A percentile compares a stretch with the other conserved stretches of the same genome.
These are phyloP conservation scores for Hydropsyche betteni DNA, from an alignment of 2,888 invertebrate genomes.

Conservation along the genomic window DNA sequence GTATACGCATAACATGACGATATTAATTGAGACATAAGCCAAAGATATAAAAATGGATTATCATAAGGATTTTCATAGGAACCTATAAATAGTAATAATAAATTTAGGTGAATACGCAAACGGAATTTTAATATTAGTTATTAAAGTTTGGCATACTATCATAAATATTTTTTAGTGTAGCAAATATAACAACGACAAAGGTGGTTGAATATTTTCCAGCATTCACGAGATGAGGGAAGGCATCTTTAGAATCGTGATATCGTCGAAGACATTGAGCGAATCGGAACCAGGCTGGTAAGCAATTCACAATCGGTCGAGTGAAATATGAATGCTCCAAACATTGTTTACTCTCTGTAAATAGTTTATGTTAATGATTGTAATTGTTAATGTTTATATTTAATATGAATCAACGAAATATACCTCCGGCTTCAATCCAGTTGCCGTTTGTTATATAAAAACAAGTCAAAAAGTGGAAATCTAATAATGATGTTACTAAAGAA, in stretches of 20 bases:
- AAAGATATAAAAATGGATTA: constrained; percentile 88
- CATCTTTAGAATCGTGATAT: constrained; percentile 92
- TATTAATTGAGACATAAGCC: constrained; percentile 85
- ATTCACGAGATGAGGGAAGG: constrained; percentile 96
- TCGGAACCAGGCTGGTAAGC: constrained; percentile 96
- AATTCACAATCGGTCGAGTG: constrained; percentile 85
- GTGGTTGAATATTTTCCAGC: constrained; percentile 98
- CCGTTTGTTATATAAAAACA: constrained; percentile 90
- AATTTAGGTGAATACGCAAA: constrained; percentile 25
- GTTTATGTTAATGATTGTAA: not conserved
- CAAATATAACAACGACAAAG: constrained; percentile 91
- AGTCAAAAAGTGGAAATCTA: constrained; percentile 93
- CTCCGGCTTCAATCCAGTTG: constrained; percentile 73
- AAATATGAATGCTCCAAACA: constrained; percentile 77
- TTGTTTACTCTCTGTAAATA: constrained; percentile 67
- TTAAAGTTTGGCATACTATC: constrained; percentile 62
- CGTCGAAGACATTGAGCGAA: constrained; percentile 97
- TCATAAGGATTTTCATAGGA: constrained; percentile 71
- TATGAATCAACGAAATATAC: constrained; percentile 56
- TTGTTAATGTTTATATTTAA: not conserved
- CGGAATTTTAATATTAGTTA: not conserved
- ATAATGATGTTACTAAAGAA: constrained; percentile 86
- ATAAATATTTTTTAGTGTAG: constrained; percentile 74
- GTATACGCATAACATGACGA: constrained; percentile 95
- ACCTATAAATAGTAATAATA: constrained; percentile 57